Base-by-base conservation (phyloP, 2,888 invertebrate genomes). In the Andrena dorsata region DNA sequence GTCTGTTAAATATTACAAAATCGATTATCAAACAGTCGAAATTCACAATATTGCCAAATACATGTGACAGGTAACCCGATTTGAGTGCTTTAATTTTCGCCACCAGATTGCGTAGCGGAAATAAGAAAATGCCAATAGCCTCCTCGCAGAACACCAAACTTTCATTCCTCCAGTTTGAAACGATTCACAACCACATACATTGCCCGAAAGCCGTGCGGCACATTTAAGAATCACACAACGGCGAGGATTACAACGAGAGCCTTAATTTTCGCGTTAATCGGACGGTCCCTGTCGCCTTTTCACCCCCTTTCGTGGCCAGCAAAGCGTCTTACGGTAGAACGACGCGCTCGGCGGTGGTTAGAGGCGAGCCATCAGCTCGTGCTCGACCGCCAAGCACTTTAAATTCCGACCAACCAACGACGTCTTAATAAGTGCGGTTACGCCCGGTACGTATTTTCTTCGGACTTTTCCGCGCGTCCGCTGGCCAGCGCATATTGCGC, bases 381-480 rank as follows among this genome's bases (percentile, higher is more conserved):
- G 88, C 88, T 82, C 80, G 69, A 83, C 88, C 88, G 71, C 83
- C 64, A 83, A 80, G 84, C 86, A 92, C 89, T 92, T 91, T 77
- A 90, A 90, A 92, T 92, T 92, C 91, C 90, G 89, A 85, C 90
- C 83, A 86, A 73, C 81, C 86, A 90, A 92, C 90, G 91, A 92
- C 91, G 89, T 93, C 93, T 93, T 93, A 92, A 93, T 93, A 93
- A 92, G 92, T 92, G 92, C 90, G 93, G 93, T 93, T 91, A 86
- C 88, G 84, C 84, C 80, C 30, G 66, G 30, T 87, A 41, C 41
- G 4, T 41, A 91, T 90, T 91, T 90, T 91, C 88, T 87, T 77
- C 63, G 7, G 16, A 71, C 83, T 83, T 87, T 88, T 83, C 68
- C 56, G 51, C 66, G 65, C 76, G 61, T 60, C 75, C 83, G 83